Evolutionary conservation across 2,113 vertebrate species (phyloP).

Genomic region (Corynorhinus townsendii): DNA sequence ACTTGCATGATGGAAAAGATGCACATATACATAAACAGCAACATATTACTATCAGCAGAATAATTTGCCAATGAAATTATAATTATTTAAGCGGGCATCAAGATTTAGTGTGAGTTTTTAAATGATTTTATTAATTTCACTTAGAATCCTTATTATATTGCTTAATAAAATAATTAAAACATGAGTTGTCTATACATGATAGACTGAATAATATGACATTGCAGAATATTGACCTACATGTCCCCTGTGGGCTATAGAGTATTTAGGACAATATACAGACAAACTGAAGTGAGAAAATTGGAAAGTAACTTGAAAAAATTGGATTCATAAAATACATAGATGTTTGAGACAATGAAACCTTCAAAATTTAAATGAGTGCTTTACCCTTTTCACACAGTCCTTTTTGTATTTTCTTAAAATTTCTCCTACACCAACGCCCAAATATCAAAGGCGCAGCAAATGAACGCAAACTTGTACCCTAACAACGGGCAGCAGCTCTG

Average conservation of each 20-base stretch:
- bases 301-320: neutral
- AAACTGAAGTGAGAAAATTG: neutral
- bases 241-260: neutral
- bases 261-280: neutral
- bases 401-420: neutral
- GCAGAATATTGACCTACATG: neutral
- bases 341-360: neutral
- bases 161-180: conserved; percentile 11
- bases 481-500: neutral
- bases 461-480: neutral
- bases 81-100: neutral
- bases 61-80: neutral
- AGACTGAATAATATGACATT: neutral
- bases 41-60: neutral
- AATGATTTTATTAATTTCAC: conserved; percentile 17
- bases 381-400: neutral
- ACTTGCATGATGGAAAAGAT: conserved; percentile 23
- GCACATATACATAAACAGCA: neutral
- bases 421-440: neutral
- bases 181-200: neutral
- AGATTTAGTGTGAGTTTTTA: neutral
- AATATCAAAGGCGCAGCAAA: neutral
- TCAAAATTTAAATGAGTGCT: neutral
- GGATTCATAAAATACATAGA: neutral
- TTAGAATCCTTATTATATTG: neutral